Evolutionary conservation across 2,797 vertebrate species (phyloP), one percentile per base, ranked within the genome.

Genomic region (Alauda arvensis): DNA sequence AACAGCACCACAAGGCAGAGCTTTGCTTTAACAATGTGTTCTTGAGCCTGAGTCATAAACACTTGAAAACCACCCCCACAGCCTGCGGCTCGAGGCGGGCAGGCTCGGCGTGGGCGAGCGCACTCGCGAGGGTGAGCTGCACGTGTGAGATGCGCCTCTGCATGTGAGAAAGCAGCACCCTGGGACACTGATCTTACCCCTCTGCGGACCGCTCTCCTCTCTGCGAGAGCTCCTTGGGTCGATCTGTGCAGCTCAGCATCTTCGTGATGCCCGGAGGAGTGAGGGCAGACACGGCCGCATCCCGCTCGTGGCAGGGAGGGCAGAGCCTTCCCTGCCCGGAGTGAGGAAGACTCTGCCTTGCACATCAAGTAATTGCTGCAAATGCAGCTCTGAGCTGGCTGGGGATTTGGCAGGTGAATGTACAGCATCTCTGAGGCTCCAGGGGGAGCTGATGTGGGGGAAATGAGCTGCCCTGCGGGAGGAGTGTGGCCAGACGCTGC

Each of bases 1-100:
- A 70, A 23, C 70, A 45, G 28, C 65, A 74, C 34, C 67, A 42
- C 33, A 52, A 52, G 0, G 60, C 68, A 18, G 66, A 83, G 87
- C 69, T 31, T 29, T 17, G 77, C 79, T 85, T n/a, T 52, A 65
- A 90, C 75, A 87, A 57, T 9, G 75, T 77, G 90, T 84, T 89
- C 87, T 57, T 12, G 7, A 92, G 89, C 60, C 42, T 90, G 87
- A 91, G 90, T 92, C 94, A 95, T 8, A 48, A 77, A 45, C 76
- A 39, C 88, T 57, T 60, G 4, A 9, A 9, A 61, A 82, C 82
- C 85, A 77, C 92, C 90, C 88, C 89, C 94, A 43, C 90, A 91
- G 84, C 79, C 87, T 14, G 91, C 3, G 72, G 88, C 72, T 83
- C 17, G 7, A 48, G n/a, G 72, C 3, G 17, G 87, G 76, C 15